Percentiles rank a stretch among this genome's conserved stretches.
phyloP scores from a whole-genome alignment of 2,797 vertebrate species.

The Linurgus olivaceus region DNA sequence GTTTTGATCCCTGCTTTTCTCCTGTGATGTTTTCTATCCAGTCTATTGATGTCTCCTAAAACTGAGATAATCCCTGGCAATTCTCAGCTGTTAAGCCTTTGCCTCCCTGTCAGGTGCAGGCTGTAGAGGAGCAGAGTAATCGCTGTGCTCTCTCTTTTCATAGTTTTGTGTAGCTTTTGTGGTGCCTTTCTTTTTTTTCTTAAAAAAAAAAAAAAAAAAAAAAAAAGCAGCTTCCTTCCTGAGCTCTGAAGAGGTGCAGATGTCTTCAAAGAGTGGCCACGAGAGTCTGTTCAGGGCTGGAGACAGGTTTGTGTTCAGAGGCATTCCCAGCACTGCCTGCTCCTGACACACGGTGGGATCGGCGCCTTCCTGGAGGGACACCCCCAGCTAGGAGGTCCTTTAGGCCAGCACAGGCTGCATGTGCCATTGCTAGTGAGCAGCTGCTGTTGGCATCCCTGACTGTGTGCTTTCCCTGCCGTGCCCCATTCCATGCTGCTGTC shows the following conservation, averaged over 20 bases:
- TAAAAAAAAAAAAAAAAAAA: background rate
- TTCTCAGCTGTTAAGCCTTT: conserved; percentile 23
- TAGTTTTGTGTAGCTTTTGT: background rate
- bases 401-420: background rate
- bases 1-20: conserved; percentile 41
- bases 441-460: background rate
- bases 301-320: background rate
- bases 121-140: background rate
- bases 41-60: conserved; percentile 22
- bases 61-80: conserved; percentile 41
- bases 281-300: background rate
- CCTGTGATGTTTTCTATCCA: background rate
- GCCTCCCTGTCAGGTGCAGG: background rate
- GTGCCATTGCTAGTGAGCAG: background rate
- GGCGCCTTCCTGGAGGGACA: background rate
- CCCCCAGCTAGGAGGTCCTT: background rate
- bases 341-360: background rate
- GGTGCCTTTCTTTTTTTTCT: background rate
- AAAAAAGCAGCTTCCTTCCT: background rate
- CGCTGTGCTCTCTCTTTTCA: background rate
- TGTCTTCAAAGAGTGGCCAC: background rate
- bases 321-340: background rate
- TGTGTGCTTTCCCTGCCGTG: background rate
- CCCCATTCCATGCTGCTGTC: background rate
- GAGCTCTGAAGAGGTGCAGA: background rate